These are phyloP conservation scores for Falco cherrug DNA, from an alignment of 2,797 vertebrate species.

Conservation along the genomic window DNA sequence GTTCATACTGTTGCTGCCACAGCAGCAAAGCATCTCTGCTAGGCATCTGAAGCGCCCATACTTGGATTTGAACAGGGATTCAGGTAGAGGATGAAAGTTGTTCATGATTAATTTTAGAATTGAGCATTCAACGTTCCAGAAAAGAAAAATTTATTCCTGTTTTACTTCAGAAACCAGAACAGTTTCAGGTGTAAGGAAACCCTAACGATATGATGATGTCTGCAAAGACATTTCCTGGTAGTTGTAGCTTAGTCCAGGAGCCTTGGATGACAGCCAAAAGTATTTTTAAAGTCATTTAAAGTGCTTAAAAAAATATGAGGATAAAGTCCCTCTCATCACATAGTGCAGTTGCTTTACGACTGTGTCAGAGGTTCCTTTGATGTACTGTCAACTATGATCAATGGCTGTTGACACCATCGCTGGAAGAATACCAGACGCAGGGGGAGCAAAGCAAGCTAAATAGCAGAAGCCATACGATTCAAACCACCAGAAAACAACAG, in stretches of 20 bases:
- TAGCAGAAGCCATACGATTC: neutral
- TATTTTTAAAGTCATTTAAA: neutral
- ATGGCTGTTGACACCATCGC: neutral
- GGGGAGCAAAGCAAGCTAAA: neutral
- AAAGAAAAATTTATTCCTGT: accelerated
- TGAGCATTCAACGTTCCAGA: neutral
- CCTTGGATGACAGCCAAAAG: neutral
- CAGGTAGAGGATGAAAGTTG: neutral
- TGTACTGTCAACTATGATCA: neutral
- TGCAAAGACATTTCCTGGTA: neutral
- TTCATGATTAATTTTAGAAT: neutral
- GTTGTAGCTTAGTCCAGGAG: neutral
- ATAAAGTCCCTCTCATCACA: neutral
- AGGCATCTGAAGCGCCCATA: accelerated
- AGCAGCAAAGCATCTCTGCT: neutral
- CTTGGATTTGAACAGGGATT: neutral
- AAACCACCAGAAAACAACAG: neutral
- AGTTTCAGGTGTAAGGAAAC: neutral
- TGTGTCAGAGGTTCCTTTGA: neutral
- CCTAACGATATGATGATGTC: accelerated
- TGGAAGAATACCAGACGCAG: neutral
- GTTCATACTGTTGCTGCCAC: too few species aligned
- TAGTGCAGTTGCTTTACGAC: accelerated
- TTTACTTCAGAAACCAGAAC: neutral
- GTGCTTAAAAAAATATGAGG: neutral